Evolutionary conservation across 2,113 vertebrate genomes (phyloP), one percentile per base, ranked within the genome.

Genomic region (Phalacrocorax aristotelis): DNA sequence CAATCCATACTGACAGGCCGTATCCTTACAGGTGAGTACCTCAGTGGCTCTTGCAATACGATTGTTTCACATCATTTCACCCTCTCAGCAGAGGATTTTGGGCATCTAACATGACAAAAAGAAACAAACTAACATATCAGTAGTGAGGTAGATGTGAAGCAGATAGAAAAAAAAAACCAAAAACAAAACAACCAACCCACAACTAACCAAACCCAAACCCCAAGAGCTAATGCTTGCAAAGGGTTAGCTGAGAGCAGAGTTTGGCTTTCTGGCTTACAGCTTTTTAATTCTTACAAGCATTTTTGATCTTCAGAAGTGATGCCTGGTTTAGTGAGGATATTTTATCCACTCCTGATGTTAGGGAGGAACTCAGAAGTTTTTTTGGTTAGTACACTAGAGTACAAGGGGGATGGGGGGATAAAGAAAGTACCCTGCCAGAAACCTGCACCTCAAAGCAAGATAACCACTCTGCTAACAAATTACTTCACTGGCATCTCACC

Each of bases 381-480:
- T 64, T 74, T 48, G 4, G 6, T 55, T 54, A 72, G 11, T 65
- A 64, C 16, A 23, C 72, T 30, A 90, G 7, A 64, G 9, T 15
- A 48, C 13, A 84, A 66, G 38, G 15, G 27, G 25, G 38, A 38
- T 13, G 26, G 25, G 36, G 5, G 0, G 13, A 0, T 0, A 42
- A 36, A 36, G 0, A 16, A 75, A 60, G 44, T 65, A 79, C 36
- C 49, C 34, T 95, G 77, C 71, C 94, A 96, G 55, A 94, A 94
- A 95, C 48, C 66, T 91, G 30, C 26, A 89, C 70, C 88, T 95
- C 81, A 93, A 87, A 91, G 81, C 58, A 91, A 94, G 51, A 71
- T 92, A 97, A 90, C 46, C 38, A 72, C 68, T 76, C 81, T 58
- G 89, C 88, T 97, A 96, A 95, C 68, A 91, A 97, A 96, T 87